Conservation (phyloP, 2,797 vertebrate genomes). For the Sciurus carolinensis region DNA sequence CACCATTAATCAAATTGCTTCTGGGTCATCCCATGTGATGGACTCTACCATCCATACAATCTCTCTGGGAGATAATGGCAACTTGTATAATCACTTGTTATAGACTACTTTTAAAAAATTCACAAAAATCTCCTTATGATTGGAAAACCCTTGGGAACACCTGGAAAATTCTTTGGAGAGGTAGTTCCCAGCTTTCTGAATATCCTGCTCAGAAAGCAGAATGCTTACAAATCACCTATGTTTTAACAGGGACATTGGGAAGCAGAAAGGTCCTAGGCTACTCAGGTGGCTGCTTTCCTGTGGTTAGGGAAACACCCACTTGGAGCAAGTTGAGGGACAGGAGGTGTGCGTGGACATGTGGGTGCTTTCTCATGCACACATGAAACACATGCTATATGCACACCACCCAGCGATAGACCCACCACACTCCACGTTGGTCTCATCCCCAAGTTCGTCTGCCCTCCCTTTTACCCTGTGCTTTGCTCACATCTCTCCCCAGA, state of each 20-base stretch:
- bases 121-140: background rate
- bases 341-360: background rate
- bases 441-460: background rate
- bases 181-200: background rate
- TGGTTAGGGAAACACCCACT: background rate
- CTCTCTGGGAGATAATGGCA: background rate
- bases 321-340: background rate
- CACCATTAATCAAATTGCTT: background rate
- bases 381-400: fast-evolving
- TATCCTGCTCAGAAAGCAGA: background rate
- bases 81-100: background rate
- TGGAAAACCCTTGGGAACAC: background rate
- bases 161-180: background rate
- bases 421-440: too few relatives aligned
- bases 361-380: background rate
- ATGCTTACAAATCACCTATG: background rate
- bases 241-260: background rate
- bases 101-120: background rate
- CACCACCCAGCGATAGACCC: background rate
- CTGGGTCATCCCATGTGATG: fast-evolving
- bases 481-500: background rate
- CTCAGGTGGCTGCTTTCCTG: background rate
- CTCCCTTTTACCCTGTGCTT: background rate
- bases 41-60: background rate
- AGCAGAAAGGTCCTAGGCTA: background rate